Evolutionary conservation across 2,888 invertebrate genomes (phyloP), one percentile per base, ranked within the genome.

Genomic region (Cantharis rustica): DNA sequence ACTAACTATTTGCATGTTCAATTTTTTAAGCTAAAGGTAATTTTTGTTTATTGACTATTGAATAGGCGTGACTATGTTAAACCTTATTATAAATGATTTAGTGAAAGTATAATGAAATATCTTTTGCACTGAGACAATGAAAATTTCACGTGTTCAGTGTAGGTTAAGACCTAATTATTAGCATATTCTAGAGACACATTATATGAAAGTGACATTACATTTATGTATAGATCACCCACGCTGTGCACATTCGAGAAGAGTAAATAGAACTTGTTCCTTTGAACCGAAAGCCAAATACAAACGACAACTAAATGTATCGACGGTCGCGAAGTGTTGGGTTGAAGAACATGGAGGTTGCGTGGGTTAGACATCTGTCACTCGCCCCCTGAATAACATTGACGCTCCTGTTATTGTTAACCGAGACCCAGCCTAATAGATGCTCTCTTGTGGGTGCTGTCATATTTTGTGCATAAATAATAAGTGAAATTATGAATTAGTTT

Each of bases 371-470:
- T 76, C 80, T 79, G 80, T 79, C 78, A 76, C 75, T 69, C 79
- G 78, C 77, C 80, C 80, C 78, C 78, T 71, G 75, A 77, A 79
- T 77, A 80, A 76, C 78, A 76, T 78, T 78, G 80, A 79, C 81
- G 79, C 81, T 80, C 81, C 81, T 75, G 78, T 80, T 79, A 81
- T 81, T 81, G 81, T 80, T 80, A 75, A 69, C 72, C 63, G 73
- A 71, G 77, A 75, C 81, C 80, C 79, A 79, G 78, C 81, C 78
- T 75, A 72, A 62, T 71, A 64, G 72, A 73, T 71, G 69, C 69
- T 23, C 68, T 16, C 26, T 26, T 66, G 80, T 80, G 79, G 81
- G 81, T 81, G 81, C 79, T 80, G 79, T 78, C 81, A 77, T 79
- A 80, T 47, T 47, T 75, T 72, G 63, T 26, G 47, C 47, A 47